Base-by-base conservation (phyloP, 2,113 vertebrate genomes). In the Rafetus swinhoei region DNA sequence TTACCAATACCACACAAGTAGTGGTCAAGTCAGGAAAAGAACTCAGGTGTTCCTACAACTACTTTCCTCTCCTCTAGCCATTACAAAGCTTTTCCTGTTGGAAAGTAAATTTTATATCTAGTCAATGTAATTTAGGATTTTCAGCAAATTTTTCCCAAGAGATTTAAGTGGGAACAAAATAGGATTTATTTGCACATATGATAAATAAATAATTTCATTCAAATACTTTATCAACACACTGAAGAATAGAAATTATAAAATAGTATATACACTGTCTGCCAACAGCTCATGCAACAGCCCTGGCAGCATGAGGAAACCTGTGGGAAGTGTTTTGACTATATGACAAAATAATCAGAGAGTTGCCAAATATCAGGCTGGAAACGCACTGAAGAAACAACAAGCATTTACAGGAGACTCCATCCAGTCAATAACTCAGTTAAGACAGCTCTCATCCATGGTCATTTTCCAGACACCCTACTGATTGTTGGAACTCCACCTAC, bases 361-460 rank as follows among this genome's bases (percentile, higher is more conserved):
- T 95, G 94, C 84, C 97, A 96, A 86, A 76, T 69, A 54, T 54
- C 52, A 82, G 82, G 56, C 76, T 69, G 82, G 19, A 80, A 56
- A 69, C 2, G 19, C 81, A 65, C 52, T 57, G 65, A 82, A 86
- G 79, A 85, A 95, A 79, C 13, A 85, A 45, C 92, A 91, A 12
- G 80, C 4, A 87, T 62, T 94, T 86, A 81, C 81, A 92, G 89
- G 77, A 83, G 72, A 76, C 0, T 0, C 65, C 90, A 81, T 92
- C 55, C 1, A 77, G 0, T 76, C 84, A 96, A 4, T 60, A 86
- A 19, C 84, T 91, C 39, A 91, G 86, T 74, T 88, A 84, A 94
- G 85, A 55, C 65, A 88, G 39, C 22, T 82, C 19, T 84, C 83
- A 90, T 25, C 84, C 74, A 88, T 50, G 89, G 56, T 65, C 91